Percentiles rank a stretch among this genome's conserved stretches.
phyloP scores from a whole-genome alignment of 2,113 vertebrate species.

The Merops nubicus region DNA sequence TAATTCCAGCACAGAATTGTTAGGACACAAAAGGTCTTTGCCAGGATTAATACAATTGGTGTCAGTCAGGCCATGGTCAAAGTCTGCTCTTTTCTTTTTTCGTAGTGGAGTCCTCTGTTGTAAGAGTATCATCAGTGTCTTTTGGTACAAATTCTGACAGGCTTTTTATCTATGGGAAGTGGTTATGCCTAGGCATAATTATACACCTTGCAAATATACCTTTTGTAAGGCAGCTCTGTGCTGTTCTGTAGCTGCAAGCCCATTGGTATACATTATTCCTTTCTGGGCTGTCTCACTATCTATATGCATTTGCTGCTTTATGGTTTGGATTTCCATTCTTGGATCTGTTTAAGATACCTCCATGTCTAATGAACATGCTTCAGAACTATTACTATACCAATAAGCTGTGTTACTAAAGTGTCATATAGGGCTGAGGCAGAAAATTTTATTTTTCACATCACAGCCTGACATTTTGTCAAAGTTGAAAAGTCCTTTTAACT shows the following conservation, averaged over 20 bases:
- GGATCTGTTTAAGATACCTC: neutral
- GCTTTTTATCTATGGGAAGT: neutral
- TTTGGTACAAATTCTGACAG: neutral
- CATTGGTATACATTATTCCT: neutral
- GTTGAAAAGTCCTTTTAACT: neutral
- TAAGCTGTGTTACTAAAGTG: neutral
- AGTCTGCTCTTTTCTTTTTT: neutral
- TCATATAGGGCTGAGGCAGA: neutral
- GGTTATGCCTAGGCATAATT: neutral
- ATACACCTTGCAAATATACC: neutral
- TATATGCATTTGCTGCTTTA: neutral
- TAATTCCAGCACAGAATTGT: neutral
- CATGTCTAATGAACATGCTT: neutral
- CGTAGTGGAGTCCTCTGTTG: neutral
- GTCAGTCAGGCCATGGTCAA: neutral
- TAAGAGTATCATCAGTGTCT: neutral
- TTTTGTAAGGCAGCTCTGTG: neutral
- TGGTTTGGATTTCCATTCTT: neutral
- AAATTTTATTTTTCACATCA: neutral
- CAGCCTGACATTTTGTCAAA: neutral
- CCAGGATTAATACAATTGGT: neutral
- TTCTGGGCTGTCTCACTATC: neutral
- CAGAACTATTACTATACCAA: neutral
- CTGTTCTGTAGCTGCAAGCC: neutral
- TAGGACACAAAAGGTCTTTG: neutral